Evolutionary conservation across 2,113 vertebrate genomes (phyloP).

Genomic region (Emydura subglobosa): DNA sequence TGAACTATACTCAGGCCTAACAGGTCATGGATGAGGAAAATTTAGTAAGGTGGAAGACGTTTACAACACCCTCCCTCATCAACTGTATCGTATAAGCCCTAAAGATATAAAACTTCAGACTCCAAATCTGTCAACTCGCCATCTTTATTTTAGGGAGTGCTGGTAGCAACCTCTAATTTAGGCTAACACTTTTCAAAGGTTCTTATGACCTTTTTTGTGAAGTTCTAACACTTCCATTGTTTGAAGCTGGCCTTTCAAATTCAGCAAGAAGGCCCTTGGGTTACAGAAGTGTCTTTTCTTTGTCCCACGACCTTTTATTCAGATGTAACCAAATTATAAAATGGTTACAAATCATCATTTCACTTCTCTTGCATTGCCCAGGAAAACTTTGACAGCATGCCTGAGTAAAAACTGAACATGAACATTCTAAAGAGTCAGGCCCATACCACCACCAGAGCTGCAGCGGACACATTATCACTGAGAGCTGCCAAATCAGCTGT

Average conservation of each 20-base stretch:
- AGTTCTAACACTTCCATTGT: not conserved
- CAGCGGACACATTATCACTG: not conserved
- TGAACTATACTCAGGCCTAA: not conserved
- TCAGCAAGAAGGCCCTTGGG: not conserved
- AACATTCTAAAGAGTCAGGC: not conserved
- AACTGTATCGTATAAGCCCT: not conserved
- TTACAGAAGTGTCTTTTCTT: not conserved
- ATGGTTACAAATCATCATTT: not conserved
- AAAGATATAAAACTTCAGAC: not conserved
- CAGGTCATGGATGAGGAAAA: not conserved
- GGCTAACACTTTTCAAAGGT: not conserved
- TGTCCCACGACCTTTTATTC: not conserved
- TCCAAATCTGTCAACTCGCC: not conserved
- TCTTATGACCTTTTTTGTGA: not conserved
- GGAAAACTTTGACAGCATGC: not conserved
- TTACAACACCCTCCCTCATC: not conserved
- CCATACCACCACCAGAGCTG: not conserved
- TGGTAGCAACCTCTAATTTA: not conserved
- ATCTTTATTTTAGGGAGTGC: not conserved
- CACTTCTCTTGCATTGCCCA: not conserved
- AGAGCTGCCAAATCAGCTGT: no score
- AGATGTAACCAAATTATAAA: not conserved
- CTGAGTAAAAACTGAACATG: conserved; percentile 20
- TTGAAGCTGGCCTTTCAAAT: not conserved
- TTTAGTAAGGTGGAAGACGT: not conserved